phyloP scores from a whole-genome alignment of 1,140 invertebrate genomes.

The Spodoptera litura region DNA sequence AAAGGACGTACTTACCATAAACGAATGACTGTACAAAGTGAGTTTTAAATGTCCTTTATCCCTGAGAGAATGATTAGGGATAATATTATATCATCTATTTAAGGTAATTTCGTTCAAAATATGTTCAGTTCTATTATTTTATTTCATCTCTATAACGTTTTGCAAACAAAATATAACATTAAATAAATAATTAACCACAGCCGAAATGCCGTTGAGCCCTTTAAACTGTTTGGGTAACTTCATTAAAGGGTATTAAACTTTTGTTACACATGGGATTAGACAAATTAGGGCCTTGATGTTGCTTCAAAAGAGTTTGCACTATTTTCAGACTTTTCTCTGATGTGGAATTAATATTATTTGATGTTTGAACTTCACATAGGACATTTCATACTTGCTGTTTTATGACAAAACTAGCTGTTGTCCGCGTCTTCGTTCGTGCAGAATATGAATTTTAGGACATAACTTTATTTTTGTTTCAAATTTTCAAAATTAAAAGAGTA shows the following conservation, averaged over 20 bases:
- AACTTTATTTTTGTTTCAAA: too few species aligned
- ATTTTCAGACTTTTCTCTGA: background rate
- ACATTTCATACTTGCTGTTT: too few species aligned
- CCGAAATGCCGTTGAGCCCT: conserved; percentile 49
- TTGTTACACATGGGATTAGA: conserved; percentile 61
- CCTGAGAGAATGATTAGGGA: too few species aligned
- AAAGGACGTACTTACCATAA: too few species aligned
- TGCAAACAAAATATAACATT: conserved; percentile 1
- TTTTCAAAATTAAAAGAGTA: too few species aligned
- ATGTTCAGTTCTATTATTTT: background rate
- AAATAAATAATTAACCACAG: conserved; percentile 49
- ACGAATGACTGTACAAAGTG: background rate
- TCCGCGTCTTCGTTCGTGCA: too few species aligned
- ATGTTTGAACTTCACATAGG: too few species aligned
- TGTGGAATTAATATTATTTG: too few species aligned
- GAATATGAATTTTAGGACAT: too few species aligned
- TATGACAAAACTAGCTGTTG: too few species aligned
- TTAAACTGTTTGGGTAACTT: conserved; percentile 58
- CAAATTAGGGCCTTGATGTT: conserved; percentile 67
- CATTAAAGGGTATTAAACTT: conserved; percentile 61
- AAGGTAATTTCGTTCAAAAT: too few species aligned
- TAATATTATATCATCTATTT: too few species aligned
- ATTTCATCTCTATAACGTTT: background rate
- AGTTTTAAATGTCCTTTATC: background rate
- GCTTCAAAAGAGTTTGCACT: conserved; percentile 62